These are phyloP conservation scores for Halocynthia aurantium DNA, from an alignment of 23 tunicate species.

Conservation along the genomic window DNA sequence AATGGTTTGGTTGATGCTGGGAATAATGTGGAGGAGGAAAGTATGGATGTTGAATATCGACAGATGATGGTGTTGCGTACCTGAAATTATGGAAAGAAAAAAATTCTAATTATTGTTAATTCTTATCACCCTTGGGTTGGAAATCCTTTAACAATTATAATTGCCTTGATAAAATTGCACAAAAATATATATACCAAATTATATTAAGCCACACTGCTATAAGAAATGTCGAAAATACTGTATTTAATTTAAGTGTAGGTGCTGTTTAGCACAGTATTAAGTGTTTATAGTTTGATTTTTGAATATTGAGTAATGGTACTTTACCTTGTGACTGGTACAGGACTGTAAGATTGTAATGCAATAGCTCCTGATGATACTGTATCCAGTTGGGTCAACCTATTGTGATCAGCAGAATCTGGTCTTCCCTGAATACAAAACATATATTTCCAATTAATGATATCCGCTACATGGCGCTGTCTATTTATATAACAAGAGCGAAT, in stretches of 20 bases:
- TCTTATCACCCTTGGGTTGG: not conserved
- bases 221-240: not conserved
- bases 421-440: constrained; percentile 27
- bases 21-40: constrained; percentile 71
- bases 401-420: constrained; percentile 70
- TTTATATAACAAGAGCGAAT: no score
- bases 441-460: not conserved
- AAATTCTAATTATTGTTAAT: not conserved
- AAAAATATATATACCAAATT: no score
- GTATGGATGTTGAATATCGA: constrained; percentile 63
- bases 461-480: no score
- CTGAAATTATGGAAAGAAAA: constrained; percentile 7
- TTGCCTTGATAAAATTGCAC: not conserved
- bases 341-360: constrained; percentile 64
- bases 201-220: not conserved
- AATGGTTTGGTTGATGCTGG: constrained; percentile 49
- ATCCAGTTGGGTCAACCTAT: constrained; percentile 71
- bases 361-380: constrained; percentile 68
- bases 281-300: not conserved
- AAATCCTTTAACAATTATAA: not conserved
- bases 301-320: not conserved
- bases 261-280: not conserved
- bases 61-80: constrained; percentile 35
- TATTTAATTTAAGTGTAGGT: not conserved
- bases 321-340: constrained; percentile 45